Base-by-base conservation (phyloP, 2,888 invertebrate genomes). In the Halocaridina rubra region DNA sequence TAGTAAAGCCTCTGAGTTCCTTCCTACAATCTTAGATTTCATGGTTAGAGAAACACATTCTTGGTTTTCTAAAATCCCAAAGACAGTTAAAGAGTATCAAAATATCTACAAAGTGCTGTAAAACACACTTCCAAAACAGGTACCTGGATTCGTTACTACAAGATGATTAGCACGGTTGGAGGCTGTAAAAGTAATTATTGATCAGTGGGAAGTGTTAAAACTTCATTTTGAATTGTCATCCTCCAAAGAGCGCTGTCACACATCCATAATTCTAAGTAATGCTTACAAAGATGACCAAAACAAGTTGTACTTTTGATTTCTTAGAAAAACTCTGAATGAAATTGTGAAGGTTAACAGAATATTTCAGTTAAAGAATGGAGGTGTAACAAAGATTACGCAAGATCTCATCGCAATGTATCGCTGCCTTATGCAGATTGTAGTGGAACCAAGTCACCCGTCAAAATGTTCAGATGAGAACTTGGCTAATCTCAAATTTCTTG, bases 151-250 rank as follows among this genome's bases (percentile, higher is more conserved):
- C 19, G 67, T 39, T 27, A 78, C 33, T 78, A 78, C 64, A 64
- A 61, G 78, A 16, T 79, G 79, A 67, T 46, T 79, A 46, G 69
- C 71, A 69, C 69, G 79, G 19, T 71, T 79, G 69, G 79, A 79
- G 29, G 79, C 79, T 39, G 46, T 79, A 13, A 79, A 53, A 53
- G 69, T 27, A 13, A 69, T 69, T 24, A 4, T 69, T 69, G n/a
- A n/a, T n/a, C n/a, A n/a, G n/a, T n/a, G n/a, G n/a, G n/a, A n/a
- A n/a, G n/a, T n/a, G n/a, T 19, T 69, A 16, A 69, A 79, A 33
- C 79, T 79, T 3, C 79, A 69, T 69, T 79, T 79, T 79, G 53
- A 79, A 69, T n/a, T 79, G 69, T 19, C 69, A 46, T 19, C 79
- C 39, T 69, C 79, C 8, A 69, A 79, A 24, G 79, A 79, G 53